Conservation (phyloP, 1,140 invertebrate genomes). For the Drosophila triauraria region DNA sequence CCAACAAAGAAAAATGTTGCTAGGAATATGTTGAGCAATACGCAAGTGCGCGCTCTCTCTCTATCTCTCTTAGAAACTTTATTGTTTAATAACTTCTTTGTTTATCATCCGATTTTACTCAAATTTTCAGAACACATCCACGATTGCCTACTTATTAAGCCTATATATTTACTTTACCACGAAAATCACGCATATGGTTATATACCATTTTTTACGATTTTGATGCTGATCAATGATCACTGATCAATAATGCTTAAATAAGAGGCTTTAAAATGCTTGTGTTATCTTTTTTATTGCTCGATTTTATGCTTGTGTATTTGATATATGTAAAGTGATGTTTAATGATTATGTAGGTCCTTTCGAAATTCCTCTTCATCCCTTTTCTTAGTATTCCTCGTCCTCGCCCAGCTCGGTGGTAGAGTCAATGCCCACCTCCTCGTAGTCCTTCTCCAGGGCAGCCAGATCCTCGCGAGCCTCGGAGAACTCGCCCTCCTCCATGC, state of each 20-base stretch:
- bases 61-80: too few relatives aligned
- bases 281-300: conserved; percentile 29
- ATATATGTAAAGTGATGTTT: conserved; percentile 17
- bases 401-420: conserved; percentile 90
- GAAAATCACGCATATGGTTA: too few relatives aligned
- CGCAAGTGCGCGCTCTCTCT: too few relatives aligned
- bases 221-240: too few relatives aligned
- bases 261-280: neutral
- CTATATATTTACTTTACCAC: too few relatives aligned
- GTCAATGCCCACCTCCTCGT: conserved; percentile 92
- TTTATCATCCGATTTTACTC: too few relatives aligned
- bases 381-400: conserved; percentile 89
- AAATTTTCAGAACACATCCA: too few relatives aligned
- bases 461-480: conserved; percentile 94
- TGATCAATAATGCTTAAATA: neutral
- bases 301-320: conserved; percentile 7
- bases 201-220: too few relatives aligned
- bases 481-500: conserved; percentile 95
- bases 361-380: neutral
- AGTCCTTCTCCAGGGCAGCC: conserved; percentile 93
- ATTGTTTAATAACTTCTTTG: too few relatives aligned
- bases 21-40: too few relatives aligned
- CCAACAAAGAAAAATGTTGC: too few relatives aligned
- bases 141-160: too few relatives aligned
- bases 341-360: conserved; percentile 4